Evolutionary conservation across 64 coral and sea anemone genomes (phyloP), one percentile per base, ranked within the genome.

Genomic region (Exaiptasia diaphana): DNA sequence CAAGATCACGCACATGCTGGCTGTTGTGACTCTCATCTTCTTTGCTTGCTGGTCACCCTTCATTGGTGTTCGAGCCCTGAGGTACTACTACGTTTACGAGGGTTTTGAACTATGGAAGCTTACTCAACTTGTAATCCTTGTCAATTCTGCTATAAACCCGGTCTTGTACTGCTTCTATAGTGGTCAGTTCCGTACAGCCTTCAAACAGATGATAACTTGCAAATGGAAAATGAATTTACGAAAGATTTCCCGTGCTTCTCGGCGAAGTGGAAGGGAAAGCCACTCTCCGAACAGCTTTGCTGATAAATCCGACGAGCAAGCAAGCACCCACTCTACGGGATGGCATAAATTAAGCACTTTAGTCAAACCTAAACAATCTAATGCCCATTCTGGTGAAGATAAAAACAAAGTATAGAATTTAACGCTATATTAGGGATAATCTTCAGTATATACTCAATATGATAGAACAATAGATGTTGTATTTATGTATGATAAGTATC

Each of bases 1-100:
- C 42, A 94, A 94, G 46, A 78, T 89, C 1, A 94, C 91, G 10
- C 80, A 94, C 62, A 94, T 94, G 91, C 69, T 94, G 20, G 91
- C 91, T 28, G 86, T 89, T 1, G 91, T 94, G 5, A 94, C 91
- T 2, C 38, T 94, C 0, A 61, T 80, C 4, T 94, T 94, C 32
- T 88, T 94, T 34, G 81, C 25, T 14, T 94, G 91, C 58, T 94
- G 91, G 91, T 65, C 91, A 1, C 91, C 91, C 0, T 94, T 94
- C 28, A 89, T 94, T 4, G 18, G 64, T 0, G 71, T 89, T 17
- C 86, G 91, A 0, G 86, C 80, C 29, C 27, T 94, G 22, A 68
- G 74, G 10, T 89, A 94, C 46, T 94, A 76, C 21, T 41, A 72
- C 17, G 86, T 45, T 9, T 94, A 94, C 39, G 67, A 84, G 10